Conservation (phyloP, 1,140 invertebrate genomes). For the Teleopsis dalmanni region DNA sequence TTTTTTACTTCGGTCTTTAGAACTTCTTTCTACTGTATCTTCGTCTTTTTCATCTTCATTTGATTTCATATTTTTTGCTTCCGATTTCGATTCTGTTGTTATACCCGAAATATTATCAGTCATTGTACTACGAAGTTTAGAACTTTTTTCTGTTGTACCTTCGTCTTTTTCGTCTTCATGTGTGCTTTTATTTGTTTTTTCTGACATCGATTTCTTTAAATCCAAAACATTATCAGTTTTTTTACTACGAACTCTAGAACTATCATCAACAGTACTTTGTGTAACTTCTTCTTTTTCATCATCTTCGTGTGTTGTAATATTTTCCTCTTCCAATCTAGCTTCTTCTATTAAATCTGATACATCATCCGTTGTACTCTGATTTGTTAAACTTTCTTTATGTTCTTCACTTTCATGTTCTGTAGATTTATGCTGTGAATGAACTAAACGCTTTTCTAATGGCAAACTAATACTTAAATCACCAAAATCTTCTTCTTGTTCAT, state of each 20-base stretch:
- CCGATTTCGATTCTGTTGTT: no score
- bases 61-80: no score
- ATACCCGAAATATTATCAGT: no score
- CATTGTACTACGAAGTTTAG: no score
- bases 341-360: conserved; percentile 36
- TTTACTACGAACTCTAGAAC: not conserved
- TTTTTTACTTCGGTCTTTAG: no score
- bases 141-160: no score
- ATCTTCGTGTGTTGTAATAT: no score
- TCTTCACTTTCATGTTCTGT: not conserved
- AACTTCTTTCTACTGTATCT: no score
- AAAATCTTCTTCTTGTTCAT: conserved; percentile 13
- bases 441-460: conserved; percentile 23
- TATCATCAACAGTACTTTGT: not conserved
- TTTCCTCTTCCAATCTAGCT: conserved; percentile 4
- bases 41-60: no score
- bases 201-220: no score
- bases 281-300: not conserved
- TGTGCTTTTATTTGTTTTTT: no score
- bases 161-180: no score
- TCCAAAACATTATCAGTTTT: conserved; percentile 2
- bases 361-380: conserved; percentile 39
- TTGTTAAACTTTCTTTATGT: conserved; percentile 19
- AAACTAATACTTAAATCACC: conserved; percentile 7
- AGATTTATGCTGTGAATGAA: conserved; percentile 25